A percentile compares a stretch with the other conserved stretches of the same genome.
Conservation (phyloP, 2,113 vertebrate genomes). For the Baryphthengus martii region DNA sequence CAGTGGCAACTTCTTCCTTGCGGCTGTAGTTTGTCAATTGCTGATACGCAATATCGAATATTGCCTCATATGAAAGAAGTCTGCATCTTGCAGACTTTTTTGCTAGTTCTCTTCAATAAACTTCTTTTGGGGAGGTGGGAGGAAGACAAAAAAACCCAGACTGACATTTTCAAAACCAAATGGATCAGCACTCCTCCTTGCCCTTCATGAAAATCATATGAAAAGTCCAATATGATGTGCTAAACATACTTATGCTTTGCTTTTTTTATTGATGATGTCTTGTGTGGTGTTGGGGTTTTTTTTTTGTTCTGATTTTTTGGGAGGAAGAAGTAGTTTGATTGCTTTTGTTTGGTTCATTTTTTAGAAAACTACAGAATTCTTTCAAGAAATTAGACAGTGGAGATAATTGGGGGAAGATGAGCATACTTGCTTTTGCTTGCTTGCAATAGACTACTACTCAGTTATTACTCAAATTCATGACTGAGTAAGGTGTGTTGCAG, state of each 20-base stretch:
- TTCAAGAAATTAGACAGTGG: neutral
- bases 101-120: neutral
- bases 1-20: neutral
- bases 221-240: neutral
- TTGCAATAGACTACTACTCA: neutral
- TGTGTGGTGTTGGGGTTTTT: neutral
- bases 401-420: neutral
- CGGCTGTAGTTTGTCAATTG: neutral
- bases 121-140: accelerated
- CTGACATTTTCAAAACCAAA: neutral
- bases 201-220: neutral
- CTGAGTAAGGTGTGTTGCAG: neutral
- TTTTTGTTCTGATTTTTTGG: neutral
- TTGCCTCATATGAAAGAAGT: neutral
- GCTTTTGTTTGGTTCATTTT: neutral
- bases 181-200: neutral
- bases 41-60: neutral
- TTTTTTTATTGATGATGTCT: neutral
- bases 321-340: neutral
- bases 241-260: neutral
- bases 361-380: neutral
- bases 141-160: neutral
- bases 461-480: neutral
- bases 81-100: neutral
- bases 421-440: neutral